Conservation (phyloP, 1,140 invertebrate genomes). For the Drosophila trapezifrons region DNA sequence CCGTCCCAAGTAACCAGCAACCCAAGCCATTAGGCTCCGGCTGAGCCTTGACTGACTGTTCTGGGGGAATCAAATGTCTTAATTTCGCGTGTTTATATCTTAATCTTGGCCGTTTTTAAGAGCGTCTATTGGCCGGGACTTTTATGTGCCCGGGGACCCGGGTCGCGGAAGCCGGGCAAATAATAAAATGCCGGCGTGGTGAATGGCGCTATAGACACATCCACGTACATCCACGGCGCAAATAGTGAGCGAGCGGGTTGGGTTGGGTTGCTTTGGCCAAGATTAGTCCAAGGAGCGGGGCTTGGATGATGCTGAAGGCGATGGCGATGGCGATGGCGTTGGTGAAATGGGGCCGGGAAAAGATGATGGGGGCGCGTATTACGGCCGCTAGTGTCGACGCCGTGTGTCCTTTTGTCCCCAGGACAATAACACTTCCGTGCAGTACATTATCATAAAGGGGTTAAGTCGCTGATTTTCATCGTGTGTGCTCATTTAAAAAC, state of each 20-base stretch:
- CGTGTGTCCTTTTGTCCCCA: constrained; percentile 77
- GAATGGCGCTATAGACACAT: constrained; percentile 42
- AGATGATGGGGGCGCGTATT: constrained; percentile 41
- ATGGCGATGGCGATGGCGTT: constrained; percentile 2
- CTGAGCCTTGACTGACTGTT: constrained; percentile 29
- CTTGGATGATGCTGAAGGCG: constrained; percentile 3
- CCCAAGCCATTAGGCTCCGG: constrained; percentile 12
- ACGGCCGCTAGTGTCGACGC: constrained; percentile 70
- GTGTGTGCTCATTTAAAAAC: constrained; percentile 80
- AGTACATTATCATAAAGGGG: constrained; percentile 83
- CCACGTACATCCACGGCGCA: constrained; percentile 27
- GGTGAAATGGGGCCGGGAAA: constrained; percentile 21
- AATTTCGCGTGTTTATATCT: constrained; percentile 59
- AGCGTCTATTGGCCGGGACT: constrained; percentile 39
- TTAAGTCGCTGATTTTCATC: constrained; percentile 83
- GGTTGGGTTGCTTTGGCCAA: constrained; percentile 16
- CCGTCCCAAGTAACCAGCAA: not conserved
- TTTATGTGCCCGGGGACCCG: constrained; percentile 30
- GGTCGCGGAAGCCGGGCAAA: constrained; percentile 44
- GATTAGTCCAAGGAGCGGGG: constrained; percentile 11
- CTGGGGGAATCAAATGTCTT: constrained; percentile 45
- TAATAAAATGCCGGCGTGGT: constrained; percentile 39
- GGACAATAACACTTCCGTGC: constrained; percentile 82
- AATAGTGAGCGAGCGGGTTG: constrained; percentile 27
- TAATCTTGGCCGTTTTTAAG: constrained; percentile 60